Base-by-base conservation (phyloP, 1,140 invertebrate species). In the Bombus turneri region DNA sequence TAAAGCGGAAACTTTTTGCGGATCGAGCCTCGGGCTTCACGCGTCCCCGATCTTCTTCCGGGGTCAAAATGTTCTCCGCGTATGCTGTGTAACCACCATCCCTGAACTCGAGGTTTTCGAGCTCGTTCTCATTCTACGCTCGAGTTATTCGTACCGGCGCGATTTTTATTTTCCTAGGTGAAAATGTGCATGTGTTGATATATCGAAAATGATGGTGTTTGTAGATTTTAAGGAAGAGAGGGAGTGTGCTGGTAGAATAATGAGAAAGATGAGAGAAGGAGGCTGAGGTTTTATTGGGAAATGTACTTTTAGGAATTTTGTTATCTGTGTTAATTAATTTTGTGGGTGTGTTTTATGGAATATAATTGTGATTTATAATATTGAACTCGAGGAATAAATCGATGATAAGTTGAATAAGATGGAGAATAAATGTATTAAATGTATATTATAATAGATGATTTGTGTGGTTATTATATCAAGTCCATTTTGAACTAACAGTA, bases 1-100 rank as follows among this genome's bases (percentile, higher is more conserved):
- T 78, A 77, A 69, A 83, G 43, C 74, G 82, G 62, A 84, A 69
- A 84, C 47, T 79, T 69, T 62, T 59, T 47, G 22, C 75, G 22
- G 62, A 79, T 59, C 37, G 31, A 22, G 22, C 47, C 10, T n/a
- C 15, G 39, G 25, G 31, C 34, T 10, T 28, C 12, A 18, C n/a
- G 12, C 22, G n/a, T 39, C 5, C 28, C 22, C 57, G 9, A 10
- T 39, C 39, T 12, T 34, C n/a, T 4, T 28, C 31, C 37, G 13
- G 43, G 64, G 43, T 69, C 41, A 80, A 68, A 79, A 79, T 62
- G 39, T 79, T 79, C n/a, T 12, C 43, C 64, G 2, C 47, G 34
- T 47, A 47, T 47, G 47, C 47, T 18, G 59, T n/a, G 66, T 47
- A 39, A 34, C 43, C 34, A 53, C 10, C 75, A 39, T 37, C 68